Percentiles rank a stretch among this genome's conserved stretches.
Conservation (phyloP, 2,888 invertebrate species). For the Prosapia bicincta region DNA sequence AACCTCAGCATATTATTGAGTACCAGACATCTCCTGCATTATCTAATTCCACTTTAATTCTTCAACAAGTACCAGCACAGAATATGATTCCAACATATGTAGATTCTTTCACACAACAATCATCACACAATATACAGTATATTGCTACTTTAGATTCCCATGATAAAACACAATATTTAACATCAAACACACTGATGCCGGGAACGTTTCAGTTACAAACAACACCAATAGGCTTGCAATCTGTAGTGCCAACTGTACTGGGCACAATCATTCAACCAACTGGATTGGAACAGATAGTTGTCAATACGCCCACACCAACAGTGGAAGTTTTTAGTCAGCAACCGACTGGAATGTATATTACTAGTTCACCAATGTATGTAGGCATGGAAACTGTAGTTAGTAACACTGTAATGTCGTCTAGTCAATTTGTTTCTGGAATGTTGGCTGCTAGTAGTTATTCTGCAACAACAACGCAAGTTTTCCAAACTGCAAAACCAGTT, state of each 20-base stretch:
- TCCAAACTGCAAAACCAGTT: conserved; percentile 74
- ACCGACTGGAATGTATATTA: conserved; percentile 47
- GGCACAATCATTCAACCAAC: conserved; percentile 61
- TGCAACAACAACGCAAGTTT: conserved; percentile 78
- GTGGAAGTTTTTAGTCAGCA: conserved; percentile 60
- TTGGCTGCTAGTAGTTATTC: conserved; percentile 79
- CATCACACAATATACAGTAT: conserved; percentile 71
- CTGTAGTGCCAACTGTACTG: conserved; percentile 48
- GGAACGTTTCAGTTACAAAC: conserved; percentile 40
- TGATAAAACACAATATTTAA: conserved; percentile 52
- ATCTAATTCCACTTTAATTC: conserved; percentile 57
- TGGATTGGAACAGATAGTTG: conserved; percentile 48
- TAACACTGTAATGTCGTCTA: conserved; percentile 80
- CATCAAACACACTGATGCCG: conserved; percentile 42
- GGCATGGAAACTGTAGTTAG: conserved; percentile 83
- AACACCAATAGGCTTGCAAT: conserved; percentile 38
- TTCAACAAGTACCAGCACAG: conserved; percentile 61
- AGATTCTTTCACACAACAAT: conserved; percentile 65
- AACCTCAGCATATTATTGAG: not conserved
- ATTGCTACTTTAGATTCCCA: conserved; percentile 64
- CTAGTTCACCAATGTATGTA: conserved; percentile 75
- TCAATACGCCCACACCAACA: conserved; percentile 42
- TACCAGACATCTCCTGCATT: conserved; percentile 45
- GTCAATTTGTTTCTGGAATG: conserved; percentile 78
- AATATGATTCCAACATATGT: conserved; percentile 62